Evolutionary conservation across 2,113 vertebrate species (phyloP).

Genomic region (Lophura nycthemera): DNA sequence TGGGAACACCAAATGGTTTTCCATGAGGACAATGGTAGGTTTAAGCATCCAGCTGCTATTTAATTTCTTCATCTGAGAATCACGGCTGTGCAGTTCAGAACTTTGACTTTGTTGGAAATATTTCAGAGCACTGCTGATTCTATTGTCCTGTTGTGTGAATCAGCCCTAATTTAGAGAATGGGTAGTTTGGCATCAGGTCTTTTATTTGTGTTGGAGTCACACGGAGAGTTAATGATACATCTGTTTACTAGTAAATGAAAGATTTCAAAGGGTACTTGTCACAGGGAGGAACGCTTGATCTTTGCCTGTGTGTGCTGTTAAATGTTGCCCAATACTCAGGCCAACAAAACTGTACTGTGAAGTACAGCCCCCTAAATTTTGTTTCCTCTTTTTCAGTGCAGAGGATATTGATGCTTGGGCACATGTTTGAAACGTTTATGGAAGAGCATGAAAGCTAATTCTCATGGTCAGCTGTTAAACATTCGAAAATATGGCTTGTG

Average conservation of each 20-base stretch:
- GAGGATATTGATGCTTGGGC: not conserved
- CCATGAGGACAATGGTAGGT: not conserved
- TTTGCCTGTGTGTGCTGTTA: not conserved
- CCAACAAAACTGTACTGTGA: not conserved
- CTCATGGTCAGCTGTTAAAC: not conserved
- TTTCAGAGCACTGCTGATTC: not conserved
- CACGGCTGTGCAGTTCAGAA: not conserved
- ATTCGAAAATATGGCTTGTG: not conserved
- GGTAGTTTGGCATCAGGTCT: not conserved
- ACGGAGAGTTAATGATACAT: not conserved
- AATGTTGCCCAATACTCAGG: not conserved
- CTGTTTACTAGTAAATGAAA: not conserved
- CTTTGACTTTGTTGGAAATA: not conserved
- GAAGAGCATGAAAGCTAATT: not conserved
- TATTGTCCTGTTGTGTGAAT: not conserved
- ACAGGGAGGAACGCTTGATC: not conserved
- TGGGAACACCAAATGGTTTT: not conserved
- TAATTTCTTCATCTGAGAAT: not conserved
- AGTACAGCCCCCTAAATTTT: not conserved
- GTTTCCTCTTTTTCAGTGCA: not conserved
- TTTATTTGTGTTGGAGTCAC: not conserved
- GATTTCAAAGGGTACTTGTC: not conserved
- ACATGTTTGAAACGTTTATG: not conserved
- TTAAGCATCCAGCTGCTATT: not conserved
- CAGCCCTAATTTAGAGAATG: not conserved